A percentile compares a stretch with the other conserved stretches of the same genome.
Evolutionary conservation across 2,113 vertebrate genomes (phyloP).

Genomic region (Laticauda colubrina): DNA sequence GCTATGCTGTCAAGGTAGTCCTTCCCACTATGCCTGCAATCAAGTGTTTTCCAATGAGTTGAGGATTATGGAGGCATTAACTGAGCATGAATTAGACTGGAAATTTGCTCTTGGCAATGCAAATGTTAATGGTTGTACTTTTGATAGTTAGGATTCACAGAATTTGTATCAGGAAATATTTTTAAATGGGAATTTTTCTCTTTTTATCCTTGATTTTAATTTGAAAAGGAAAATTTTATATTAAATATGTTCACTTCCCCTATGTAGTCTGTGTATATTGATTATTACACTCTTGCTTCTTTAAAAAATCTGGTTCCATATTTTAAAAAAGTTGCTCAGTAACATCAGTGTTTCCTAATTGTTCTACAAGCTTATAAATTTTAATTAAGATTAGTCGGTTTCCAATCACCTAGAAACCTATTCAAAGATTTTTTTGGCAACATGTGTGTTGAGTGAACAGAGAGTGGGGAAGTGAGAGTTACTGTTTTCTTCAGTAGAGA

Average conservation of each 20-base stretch:
- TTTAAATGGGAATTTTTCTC: not conserved
- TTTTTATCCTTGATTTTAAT: not conserved
- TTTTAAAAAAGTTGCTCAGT: conserved; percentile 23
- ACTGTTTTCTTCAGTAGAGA: conserved; percentile 60
- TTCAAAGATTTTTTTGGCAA: conserved; percentile 72
- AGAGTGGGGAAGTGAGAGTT: conserved; percentile 59
- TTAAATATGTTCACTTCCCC: not conserved
- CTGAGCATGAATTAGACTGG: not conserved
- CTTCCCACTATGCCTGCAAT: conserved; percentile 35
- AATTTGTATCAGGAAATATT: not conserved
- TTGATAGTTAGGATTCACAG: not conserved
- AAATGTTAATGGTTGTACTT: not conserved
- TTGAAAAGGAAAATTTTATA: not conserved
- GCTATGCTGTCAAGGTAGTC: conserved; percentile 32
- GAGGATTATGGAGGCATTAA: not conserved
- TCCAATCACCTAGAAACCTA: conserved; percentile 60
- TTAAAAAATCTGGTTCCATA: not conserved
- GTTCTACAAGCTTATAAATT: not conserved
- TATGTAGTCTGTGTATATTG: not conserved
- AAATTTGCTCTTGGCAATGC: not conserved
- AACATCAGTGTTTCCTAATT: not conserved
- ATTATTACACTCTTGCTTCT: not conserved
- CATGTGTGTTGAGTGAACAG: conserved; percentile 59
- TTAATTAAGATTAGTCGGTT: not conserved
- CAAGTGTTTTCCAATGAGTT: not conserved